Percentiles rank a stretch among this genome's conserved stretches.
These are phyloP conservation scores for Microchrysa polita DNA, from an alignment of 2,888 invertebrate species.

Conservation along the genomic window DNA sequence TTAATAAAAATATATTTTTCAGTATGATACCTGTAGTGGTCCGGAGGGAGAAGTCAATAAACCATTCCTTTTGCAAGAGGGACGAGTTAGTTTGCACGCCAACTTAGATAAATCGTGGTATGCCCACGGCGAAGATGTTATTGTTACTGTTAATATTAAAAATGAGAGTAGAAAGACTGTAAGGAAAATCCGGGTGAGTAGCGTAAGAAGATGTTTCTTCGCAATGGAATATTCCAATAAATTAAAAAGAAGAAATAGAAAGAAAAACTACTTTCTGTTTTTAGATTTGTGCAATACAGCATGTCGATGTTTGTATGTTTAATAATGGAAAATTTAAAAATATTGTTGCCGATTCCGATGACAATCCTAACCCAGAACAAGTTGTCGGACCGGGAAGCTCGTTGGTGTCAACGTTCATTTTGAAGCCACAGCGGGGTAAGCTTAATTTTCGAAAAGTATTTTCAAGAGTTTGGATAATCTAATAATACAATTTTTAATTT, in stretches of 20 bases:
- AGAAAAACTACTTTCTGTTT: no score
- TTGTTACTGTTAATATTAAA: slow-evolving; percentile 76
- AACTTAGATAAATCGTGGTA: slow-evolving; percentile 84
- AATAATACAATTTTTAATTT: not conserved
- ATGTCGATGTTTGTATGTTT: slow-evolving; percentile 94
- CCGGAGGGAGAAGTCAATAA: slow-evolving; percentile 80
- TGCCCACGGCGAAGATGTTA: slow-evolving; percentile 82
- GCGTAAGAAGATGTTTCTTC: not conserved
- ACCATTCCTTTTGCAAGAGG: slow-evolving; percentile 86
- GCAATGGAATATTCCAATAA: no score
- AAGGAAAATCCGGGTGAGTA: slow-evolving; percentile 81
- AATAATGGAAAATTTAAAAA: slow-evolving; percentile 95
- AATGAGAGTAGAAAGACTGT: slow-evolving; percentile 88
- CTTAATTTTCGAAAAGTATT: no score
- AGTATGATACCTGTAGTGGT: slow-evolving; percentile 65
- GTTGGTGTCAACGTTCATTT: slow-evolving; percentile 71
- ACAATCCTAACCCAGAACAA: slow-evolving; percentile 64
- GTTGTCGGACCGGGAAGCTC: slow-evolving; percentile 73
- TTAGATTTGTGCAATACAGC: slow-evolving; percentile 85
- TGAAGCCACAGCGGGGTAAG: slow-evolving; percentile 74
- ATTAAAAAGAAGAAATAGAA: no score
- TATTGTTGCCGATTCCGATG: slow-evolving; percentile 78
- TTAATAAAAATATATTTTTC: no score
- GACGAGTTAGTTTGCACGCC: slow-evolving; percentile 81
- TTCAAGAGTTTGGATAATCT: no score